These are phyloP conservation scores for Bos indicus DNA, from an alignment of 2,113 vertebrate species.

Conservation along the genomic window DNA sequence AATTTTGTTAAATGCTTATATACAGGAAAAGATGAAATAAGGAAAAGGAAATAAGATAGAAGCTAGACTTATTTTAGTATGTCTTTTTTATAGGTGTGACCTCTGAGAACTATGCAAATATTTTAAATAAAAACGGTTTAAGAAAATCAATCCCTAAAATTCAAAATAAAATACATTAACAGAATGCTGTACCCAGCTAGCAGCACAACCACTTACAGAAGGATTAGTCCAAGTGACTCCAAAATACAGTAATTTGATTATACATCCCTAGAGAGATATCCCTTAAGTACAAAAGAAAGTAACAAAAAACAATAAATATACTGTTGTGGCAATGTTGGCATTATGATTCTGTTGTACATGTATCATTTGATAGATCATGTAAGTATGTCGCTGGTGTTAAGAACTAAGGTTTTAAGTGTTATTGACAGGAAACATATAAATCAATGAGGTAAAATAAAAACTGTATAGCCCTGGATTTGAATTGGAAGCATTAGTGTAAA, in stretches of 20 bases:
- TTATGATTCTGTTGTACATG: neutral
- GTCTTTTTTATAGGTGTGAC: neutral
- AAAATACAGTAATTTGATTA: neutral
- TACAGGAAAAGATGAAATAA: neutral
- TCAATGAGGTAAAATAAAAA: neutral
- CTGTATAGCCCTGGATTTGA: neutral
- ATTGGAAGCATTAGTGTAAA: neutral
- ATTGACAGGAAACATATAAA: neutral
- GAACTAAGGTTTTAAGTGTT: neutral
- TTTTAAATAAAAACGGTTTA: neutral
- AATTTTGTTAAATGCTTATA: neutral
- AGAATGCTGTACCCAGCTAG: neutral
- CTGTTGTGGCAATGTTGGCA: neutral
- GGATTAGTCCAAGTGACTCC: neutral
- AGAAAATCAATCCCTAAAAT: neutral
- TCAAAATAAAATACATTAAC: neutral
- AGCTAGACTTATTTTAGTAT: neutral
- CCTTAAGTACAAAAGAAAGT: neutral
- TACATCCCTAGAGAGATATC: neutral
- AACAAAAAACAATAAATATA: neutral
- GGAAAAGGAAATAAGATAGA: neutral
- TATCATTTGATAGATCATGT: neutral
- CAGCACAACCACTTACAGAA: neutral
- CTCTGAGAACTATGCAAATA: neutral
- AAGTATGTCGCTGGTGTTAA: neutral